Conservation (phyloP, 2,797 vertebrate genomes). For the Clarias fuscus region DNA sequence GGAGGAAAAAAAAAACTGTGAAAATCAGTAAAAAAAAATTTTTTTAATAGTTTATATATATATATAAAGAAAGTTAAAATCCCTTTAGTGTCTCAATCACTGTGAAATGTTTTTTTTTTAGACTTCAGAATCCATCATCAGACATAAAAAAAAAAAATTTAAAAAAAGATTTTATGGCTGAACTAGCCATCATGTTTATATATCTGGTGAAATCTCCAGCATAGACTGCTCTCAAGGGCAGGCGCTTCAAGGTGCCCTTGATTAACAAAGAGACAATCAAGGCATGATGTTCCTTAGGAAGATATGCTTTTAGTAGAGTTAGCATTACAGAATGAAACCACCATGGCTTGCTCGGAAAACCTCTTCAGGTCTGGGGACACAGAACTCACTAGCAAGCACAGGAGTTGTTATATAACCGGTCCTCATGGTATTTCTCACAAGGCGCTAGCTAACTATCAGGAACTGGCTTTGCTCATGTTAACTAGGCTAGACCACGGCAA, state of each 20-base stretch:
- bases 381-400: constrained; percentile 31
- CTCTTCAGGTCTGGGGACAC: constrained; percentile 14
- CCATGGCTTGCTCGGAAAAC: constrained; percentile 15
- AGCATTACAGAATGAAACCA: constrained; percentile 21
- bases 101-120: not conserved
- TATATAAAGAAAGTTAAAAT: not conserved
- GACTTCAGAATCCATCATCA: not conserved
- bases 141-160: not conserved
- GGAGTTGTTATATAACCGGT: constrained; percentile 45
- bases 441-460: constrained; percentile 16
- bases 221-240: constrained; percentile 9
- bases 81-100: not conserved
- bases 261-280: constrained; percentile 27
- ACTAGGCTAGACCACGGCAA: constrained; percentile 13
- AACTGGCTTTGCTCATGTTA: constrained; percentile 4
- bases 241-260: constrained; percentile 52
- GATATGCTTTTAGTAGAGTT: constrained; percentile 29
- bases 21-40: not conserved
- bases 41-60: not conserved
- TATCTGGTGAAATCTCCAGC: not conserved
- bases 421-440: constrained; percentile 30
- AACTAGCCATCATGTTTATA: not conserved
- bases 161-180: not conserved
- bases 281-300: constrained; percentile 23
- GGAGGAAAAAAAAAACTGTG: no score